These are phyloP conservation scores for Zaprionus bogoriensis DNA, from an alignment of 2,888 invertebrate genomes.

Conservation along the genomic window DNA sequence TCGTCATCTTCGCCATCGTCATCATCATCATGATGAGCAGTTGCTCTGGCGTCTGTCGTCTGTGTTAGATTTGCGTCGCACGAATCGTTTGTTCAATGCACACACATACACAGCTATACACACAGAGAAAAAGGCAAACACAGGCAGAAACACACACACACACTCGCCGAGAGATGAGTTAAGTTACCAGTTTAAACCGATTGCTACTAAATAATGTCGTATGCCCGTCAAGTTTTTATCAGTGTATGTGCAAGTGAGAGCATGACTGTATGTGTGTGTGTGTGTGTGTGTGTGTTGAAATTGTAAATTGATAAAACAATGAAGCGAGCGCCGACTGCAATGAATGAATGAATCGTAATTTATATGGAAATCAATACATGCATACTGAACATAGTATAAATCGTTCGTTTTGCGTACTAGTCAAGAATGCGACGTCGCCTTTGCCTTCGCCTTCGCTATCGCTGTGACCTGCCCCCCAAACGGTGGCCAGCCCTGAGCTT, in stretches of 20 bases:
- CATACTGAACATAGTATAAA: constrained; percentile 10
- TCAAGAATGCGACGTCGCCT: constrained; percentile 10
- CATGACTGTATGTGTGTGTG: constrained; percentile 6
- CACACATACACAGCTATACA: constrained; percentile 34
- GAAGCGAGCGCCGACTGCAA: constrained; percentile 41
- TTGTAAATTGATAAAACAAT: constrained; percentile 74
- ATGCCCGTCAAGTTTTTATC: constrained; percentile 24
- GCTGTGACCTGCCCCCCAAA: constrained; percentile 42
- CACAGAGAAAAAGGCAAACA: constrained; percentile 6
- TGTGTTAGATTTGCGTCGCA: constrained; percentile 71
- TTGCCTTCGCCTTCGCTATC: neutral
- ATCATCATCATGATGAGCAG: constrained; percentile 32
- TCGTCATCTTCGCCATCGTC: constrained; percentile 24
- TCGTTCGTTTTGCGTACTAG: constrained; percentile 8
- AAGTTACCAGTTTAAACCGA: constrained; percentile 68
- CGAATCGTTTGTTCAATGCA: constrained; percentile 56
- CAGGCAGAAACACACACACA: constrained; percentile 18
- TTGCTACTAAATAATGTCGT: constrained; percentile 58
- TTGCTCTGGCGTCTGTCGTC: constrained; percentile 22
- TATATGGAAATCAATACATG: constrained; percentile 69
- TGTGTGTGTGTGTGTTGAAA: constrained; percentile 58
- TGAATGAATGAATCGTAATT: constrained; percentile 72
- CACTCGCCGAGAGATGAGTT: constrained; percentile 37
- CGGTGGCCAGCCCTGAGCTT: constrained; percentile 40
- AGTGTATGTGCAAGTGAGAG: too few relatives aligned